These are phyloP conservation scores for Cyclophora albipunctata DNA, from an alignment of 2,888 invertebrate species.

Conservation along the genomic window DNA sequence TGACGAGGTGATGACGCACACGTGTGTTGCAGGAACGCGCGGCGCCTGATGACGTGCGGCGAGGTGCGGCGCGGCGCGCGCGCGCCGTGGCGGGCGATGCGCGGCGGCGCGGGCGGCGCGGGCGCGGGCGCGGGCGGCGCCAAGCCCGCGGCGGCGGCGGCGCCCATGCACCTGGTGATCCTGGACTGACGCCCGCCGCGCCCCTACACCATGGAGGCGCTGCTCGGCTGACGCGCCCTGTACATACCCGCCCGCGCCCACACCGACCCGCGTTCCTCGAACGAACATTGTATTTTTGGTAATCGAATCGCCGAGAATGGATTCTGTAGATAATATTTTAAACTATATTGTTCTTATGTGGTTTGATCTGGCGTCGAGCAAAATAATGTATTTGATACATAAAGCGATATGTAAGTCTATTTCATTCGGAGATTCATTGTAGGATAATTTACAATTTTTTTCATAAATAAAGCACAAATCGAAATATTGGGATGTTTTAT, in stretches of 20 bases:
- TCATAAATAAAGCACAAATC: conserved; percentile 80
- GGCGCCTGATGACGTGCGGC: conserved; percentile 82
- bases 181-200: conserved; percentile 80
- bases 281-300: conserved; percentile 71
- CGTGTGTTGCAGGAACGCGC: conserved; percentile 80
- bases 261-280: conserved; percentile 20
- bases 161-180: conserved; percentile 81
- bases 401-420: conserved; percentile 76
- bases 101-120: conserved; percentile 19
- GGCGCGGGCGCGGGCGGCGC: conserved; percentile 60
- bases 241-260: conserved; percentile 39
- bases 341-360: conserved; percentile 74
- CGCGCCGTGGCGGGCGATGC: conserved; percentile 73
- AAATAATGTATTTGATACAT: conserved; percentile 75
- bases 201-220: conserved; percentile 80
- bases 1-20: not conserved
- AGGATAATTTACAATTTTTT: conserved; percentile 81
- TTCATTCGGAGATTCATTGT: conserved; percentile 78
- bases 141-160: conserved; percentile 23
- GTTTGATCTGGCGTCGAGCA: conserved; percentile 74
- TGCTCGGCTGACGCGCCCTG: conserved; percentile 73
- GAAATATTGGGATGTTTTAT: conserved; percentile 62
- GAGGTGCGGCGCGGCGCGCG: conserved; percentile 79
- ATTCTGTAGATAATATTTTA: conserved; percentile 75
- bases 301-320: conserved; percentile 71